These are phyloP conservation scores for Sipha flava DNA, from an alignment of 1,140 invertebrate genomes.

Conservation along the genomic window DNA sequence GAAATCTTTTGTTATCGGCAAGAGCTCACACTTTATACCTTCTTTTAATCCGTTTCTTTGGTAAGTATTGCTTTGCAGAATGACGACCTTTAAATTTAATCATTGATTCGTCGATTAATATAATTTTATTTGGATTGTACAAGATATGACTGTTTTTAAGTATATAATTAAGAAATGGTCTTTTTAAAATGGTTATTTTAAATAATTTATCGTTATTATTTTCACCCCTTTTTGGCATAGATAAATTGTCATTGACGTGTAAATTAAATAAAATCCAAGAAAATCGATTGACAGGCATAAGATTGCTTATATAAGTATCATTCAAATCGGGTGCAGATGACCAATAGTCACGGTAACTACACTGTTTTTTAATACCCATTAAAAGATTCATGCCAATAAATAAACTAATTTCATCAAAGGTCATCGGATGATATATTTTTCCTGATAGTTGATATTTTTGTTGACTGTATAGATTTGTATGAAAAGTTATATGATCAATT, in stretches of 20 bases:
- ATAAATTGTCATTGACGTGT: slow-evolving; percentile 32
- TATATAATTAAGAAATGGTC: slow-evolving; percentile 22
- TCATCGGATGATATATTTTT: too few species aligned
- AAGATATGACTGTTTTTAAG: background rate
- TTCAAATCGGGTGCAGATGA: background rate
- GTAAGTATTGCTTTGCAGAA: slow-evolving; percentile 40
- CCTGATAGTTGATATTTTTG: too few species aligned
- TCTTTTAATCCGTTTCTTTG: slow-evolving; percentile 41
- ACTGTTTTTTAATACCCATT: background rate
- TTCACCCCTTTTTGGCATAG: background rate
- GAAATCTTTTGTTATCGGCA: slow-evolving; percentile 39
- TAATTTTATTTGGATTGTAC: slow-evolving; percentile 14
- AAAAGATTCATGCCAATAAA: background rate
- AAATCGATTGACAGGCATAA: slow-evolving; percentile 33
- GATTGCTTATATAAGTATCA: slow-evolving; percentile 3
- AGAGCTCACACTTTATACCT: slow-evolving; percentile 42
- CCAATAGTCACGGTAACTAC: background rate
- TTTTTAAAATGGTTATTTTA: slow-evolving; percentile 20
- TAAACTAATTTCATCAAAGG: too few species aligned
- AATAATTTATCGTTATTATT: slow-evolving; percentile 15
- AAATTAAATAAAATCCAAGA: slow-evolving; percentile 29
- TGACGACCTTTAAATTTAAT: slow-evolving; percentile 39
- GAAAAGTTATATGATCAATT: too few species aligned
- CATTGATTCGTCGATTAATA: slow-evolving; percentile 37
- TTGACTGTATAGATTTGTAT: too few species aligned